Evolutionary conservation across 2,113 vertebrate species (phyloP), one percentile per base, ranked within the genome.

Genomic region (Chaenogobius annularis): DNA sequence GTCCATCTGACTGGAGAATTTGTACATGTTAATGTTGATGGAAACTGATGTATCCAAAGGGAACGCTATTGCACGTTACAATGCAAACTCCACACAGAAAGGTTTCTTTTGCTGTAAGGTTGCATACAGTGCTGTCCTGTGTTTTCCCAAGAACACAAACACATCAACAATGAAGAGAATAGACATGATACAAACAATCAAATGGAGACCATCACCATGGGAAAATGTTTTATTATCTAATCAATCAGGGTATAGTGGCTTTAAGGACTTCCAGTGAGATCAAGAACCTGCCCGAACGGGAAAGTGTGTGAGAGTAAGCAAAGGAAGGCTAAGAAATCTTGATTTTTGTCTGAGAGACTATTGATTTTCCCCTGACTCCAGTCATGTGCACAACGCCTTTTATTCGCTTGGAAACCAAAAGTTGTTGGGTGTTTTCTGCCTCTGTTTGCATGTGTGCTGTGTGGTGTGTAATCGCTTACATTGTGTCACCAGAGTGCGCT

Each of bases 311-410:
- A 54, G 52, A 50, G 82, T 67, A 77, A 80, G 85, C 88, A 90
- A 85, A 80, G 82, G 83, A 86, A 82, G 91, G 87, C 92, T 91
- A 88, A 92, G 89, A 93, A 92, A 92, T 93, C 90, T 92, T 92
- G 91, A 93, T 93, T 93, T 61, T 93, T 92, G 91, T 90, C 89
- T 91, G 90, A 92, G 90, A 90, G 91, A 78, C 84, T 92, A 94
- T 94, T 90, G 93, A 93, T 94, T 93, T 93, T 63, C 90, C 87
- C 87, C 88, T 89, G 90, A 88, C 88, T 89, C 87, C 55, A 89
- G 85, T 85, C 85, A 87, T 88, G 89, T 89, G 88, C 81, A 66
- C 86, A 80, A 81, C 85, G 90, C 78, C 89, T 90, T 88, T 92
- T 93, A 93, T 92, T 93, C 92, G 91, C 93, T 93, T 80, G 85